phyloP scores from a whole-genome alignment of 2,888 invertebrate species.

The Gymnocheta viridis region DNA sequence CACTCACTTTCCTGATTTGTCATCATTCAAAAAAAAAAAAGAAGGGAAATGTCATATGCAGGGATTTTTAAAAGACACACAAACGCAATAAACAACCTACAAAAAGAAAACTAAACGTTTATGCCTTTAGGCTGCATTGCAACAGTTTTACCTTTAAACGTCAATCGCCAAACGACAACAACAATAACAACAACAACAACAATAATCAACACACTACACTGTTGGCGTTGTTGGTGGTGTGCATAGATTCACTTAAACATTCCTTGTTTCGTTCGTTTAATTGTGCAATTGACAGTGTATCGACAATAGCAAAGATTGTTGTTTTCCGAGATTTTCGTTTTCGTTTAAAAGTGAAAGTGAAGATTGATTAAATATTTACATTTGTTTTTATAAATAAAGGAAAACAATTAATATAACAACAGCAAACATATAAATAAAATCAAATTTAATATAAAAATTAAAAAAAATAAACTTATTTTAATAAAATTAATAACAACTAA shows the following conservation, averaged over 20 bases:
- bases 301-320: constrained; percentile 15
- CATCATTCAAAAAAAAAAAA: constrained; percentile 35
- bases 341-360: constrained; percentile 56
- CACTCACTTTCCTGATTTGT: constrained; percentile 32
- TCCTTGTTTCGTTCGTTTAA: constrained; percentile 14
- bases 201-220: too few species aligned
- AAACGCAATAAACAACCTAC: background rate
- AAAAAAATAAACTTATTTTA: background rate
- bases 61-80: background rate
- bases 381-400: background rate
- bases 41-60: constrained; percentile 40
- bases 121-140: constrained; percentile 63
- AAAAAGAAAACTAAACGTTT: constrained; percentile 21
- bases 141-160: constrained; percentile 55
- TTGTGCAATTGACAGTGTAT: constrained; percentile 27
- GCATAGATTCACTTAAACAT: constrained; percentile 9
- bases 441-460: background rate
- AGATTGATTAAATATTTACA: constrained; percentile 18
- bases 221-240: background rate
- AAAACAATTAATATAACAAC: background rate
- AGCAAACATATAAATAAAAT: background rate
- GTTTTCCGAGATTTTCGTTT: constrained; percentile 9
- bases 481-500: background rate
- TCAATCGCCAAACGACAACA: constrained; percentile 26
- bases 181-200: constrained; percentile 24